These are phyloP conservation scores for Amphiprion ocellaris DNA, from an alignment of 2,113 vertebrate species.

Conservation along the genomic window DNA sequence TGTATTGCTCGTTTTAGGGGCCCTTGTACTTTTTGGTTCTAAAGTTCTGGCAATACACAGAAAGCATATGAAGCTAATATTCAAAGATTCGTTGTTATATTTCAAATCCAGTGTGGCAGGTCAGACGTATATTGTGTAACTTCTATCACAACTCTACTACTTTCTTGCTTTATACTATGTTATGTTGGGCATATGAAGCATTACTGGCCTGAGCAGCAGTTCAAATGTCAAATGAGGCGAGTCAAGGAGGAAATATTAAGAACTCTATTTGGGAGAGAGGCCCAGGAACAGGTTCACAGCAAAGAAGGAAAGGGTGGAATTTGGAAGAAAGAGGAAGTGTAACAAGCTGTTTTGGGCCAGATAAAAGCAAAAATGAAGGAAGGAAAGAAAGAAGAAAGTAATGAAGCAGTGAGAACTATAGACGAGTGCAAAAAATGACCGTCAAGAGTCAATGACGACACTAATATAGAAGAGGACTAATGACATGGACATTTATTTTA, in stretches of 20 bases:
- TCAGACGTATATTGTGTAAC: not conserved
- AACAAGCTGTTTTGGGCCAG: slow-evolving; percentile 8
- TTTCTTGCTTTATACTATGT: not conserved
- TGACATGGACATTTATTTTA: slow-evolving; percentile 67
- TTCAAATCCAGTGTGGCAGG: not conserved
- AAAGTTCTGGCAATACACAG: not conserved
- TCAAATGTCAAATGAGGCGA: slow-evolving; percentile 13
- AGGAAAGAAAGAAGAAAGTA: slow-evolving; percentile 44
- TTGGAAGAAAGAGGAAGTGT: slow-evolving; percentile 21
- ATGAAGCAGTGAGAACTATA: slow-evolving; percentile 59
- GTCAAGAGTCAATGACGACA: slow-evolving; percentile 40
- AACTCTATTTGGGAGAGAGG: slow-evolving; percentile 18
- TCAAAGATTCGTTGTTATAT: slow-evolving; percentile 4
- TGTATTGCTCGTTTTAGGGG: not conserved
- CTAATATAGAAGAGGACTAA: slow-evolving; percentile 58
- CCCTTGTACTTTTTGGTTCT: slow-evolving; percentile 5
- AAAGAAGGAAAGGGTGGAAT: not conserved
- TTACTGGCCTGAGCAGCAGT: not conserved
- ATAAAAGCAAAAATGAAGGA: slow-evolving; percentile 46
- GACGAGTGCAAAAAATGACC: slow-evolving; percentile 62
- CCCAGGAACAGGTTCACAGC: not conserved
- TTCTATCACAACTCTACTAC: not conserved
- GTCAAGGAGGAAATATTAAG: slow-evolving; percentile 4
- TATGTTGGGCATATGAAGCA: not conserved
- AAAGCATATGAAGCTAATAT: not conserved